Evolutionary conservation across 2,113 vertebrate genomes (phyloP).

Genomic region (Dipodomys ordii): DNA sequence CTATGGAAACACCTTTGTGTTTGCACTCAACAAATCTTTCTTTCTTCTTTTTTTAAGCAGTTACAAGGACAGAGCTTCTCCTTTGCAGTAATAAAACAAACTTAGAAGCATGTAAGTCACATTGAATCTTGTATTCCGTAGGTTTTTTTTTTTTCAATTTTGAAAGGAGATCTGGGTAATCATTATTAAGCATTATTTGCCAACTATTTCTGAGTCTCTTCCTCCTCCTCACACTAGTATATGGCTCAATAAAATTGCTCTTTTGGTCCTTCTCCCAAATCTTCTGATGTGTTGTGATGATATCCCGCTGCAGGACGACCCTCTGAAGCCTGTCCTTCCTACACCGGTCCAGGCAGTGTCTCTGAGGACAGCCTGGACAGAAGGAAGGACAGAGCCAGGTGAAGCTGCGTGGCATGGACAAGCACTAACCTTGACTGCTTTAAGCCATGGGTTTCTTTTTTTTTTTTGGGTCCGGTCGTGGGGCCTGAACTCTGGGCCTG

Average conservation of each 20-base stretch:
- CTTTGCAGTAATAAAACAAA: not conserved
- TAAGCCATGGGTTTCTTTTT: no score
- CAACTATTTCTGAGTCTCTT: not conserved
- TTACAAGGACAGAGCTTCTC: not conserved
- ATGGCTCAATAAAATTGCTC: not conserved
- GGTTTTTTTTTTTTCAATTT: not conserved
- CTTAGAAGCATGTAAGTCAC: not conserved
- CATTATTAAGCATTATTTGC: not conserved
- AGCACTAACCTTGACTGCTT: not conserved
- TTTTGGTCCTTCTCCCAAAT: not conserved
- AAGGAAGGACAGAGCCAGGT: not conserved
- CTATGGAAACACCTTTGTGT: not conserved
- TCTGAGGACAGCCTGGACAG: not conserved
- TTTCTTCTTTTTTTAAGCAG: not conserved
- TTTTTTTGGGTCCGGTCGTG: no score
- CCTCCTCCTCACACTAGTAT: not conserved
- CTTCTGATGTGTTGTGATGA: not conserved
- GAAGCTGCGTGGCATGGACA: accelerated
- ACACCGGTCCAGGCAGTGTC: no score
- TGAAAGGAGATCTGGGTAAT: not conserved
- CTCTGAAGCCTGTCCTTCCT: not conserved
- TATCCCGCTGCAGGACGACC: not conserved
- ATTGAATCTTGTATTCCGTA: not conserved
- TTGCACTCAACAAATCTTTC: not conserved
- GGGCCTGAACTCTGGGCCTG: no score